A percentile compares a stretch with the other conserved stretches of the same genome.
Conservation (phyloP, 2,888 invertebrate species). For the Rotaria socialis region DNA sequence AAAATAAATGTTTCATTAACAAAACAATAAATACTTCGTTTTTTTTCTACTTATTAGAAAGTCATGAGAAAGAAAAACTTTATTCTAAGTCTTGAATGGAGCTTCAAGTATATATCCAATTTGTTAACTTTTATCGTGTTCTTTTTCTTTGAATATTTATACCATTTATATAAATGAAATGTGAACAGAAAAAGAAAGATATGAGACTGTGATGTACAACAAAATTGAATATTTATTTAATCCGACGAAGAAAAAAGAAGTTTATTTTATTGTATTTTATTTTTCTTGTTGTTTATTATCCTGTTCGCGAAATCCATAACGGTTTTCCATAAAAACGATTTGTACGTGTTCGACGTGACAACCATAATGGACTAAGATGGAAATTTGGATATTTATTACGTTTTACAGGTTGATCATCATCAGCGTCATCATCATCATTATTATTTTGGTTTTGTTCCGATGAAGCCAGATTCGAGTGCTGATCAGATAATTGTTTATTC, state of each 20-base stretch:
- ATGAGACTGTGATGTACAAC: too few relatives aligned
- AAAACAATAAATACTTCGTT: too few relatives aligned
- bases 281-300: neutral
- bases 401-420: neutral
- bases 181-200: too few relatives aligned
- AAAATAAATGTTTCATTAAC: too few relatives aligned
- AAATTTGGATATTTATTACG: conserved; percentile 36
- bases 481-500: neutral
- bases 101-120: too few relatives aligned
- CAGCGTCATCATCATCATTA: neutral
- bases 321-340: conserved; percentile 33
- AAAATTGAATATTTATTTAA: neutral
- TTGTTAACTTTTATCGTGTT: too few relatives aligned
- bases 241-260: neutral
- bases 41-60: too few relatives aligned
- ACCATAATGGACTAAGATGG: conserved; percentile 28
- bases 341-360: conserved; percentile 28
- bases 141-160: too few relatives aligned
- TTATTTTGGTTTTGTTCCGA: neutral
- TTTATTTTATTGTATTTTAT: neutral
- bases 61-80: too few relatives aligned
- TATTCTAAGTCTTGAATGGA: too few relatives aligned
- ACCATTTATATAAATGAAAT: too few relatives aligned
- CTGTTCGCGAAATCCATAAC: conserved; percentile 28
- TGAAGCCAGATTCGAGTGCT: neutral